phyloP scores from a whole-genome alignment of 2,797 vertebrate genomes.

The Hippocampus kuda region DNA sequence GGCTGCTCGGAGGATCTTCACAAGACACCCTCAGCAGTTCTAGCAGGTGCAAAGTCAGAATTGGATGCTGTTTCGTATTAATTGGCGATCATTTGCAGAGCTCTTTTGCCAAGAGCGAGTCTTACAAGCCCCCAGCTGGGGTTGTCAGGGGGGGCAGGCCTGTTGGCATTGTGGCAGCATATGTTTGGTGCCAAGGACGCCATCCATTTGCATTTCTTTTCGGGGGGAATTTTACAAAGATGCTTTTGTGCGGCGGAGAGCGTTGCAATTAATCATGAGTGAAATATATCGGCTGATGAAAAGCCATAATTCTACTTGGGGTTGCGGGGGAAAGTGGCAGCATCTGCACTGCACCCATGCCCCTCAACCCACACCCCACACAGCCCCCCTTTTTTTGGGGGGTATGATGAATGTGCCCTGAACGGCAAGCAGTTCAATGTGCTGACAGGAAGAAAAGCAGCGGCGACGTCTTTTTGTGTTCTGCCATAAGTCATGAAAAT shows the following conservation, averaged over 20 bases:
- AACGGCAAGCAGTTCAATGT: conserved; percentile 73
- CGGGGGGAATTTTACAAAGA: conserved; percentile 79
- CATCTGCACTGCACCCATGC: conserved; percentile 68
- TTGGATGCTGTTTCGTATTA: conserved; percentile 77
- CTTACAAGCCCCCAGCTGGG: conserved; percentile 79
- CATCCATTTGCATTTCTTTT: conserved; percentile 83
- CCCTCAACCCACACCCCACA: conserved; percentile 25
- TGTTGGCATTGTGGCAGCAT: conserved; percentile 79
- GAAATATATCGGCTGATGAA: conserved; percentile 82
- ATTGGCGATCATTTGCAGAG: conserved; percentile 81
- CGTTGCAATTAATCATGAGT: conserved; percentile 83
- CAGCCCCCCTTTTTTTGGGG: conserved; percentile 9
- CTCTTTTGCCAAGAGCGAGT: conserved; percentile 77
- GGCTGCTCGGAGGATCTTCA: conserved; percentile 53
- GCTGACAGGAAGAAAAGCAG: conserved; percentile 70
- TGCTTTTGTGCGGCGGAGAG: conserved; percentile 78
- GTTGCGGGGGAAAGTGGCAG: conserved; percentile 67
- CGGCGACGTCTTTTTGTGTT: conserved; percentile 64
- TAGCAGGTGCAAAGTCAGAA: conserved; percentile 77
- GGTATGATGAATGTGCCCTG: conserved; percentile 78
- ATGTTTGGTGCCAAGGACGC: conserved; percentile 82
- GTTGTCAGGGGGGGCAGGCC: conserved; percentile 76
- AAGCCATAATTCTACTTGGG: conserved; percentile 78
- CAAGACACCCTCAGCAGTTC: conserved; percentile 61
- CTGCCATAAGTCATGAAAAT: conserved; percentile 73